Percentiles rank a stretch among this genome's conserved stretches.
Conservation (phyloP, 2,113 vertebrate species). For the Gnathonemus longibarbis region DNA sequence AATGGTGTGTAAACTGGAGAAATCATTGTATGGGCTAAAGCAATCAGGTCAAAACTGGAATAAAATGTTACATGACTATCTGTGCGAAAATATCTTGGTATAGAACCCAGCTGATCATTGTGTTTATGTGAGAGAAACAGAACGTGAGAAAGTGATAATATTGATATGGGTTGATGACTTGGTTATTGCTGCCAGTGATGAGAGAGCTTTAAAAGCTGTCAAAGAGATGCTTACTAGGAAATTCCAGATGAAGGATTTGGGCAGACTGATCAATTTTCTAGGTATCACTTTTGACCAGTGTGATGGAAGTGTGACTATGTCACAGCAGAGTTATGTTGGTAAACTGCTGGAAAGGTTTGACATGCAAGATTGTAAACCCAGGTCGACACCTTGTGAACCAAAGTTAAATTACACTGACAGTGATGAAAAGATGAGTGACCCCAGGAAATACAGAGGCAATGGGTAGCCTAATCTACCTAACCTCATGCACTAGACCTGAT, state of each 20-base stretch:
- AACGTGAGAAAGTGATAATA: slow-evolving; percentile 20
- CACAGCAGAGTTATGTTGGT: too few species aligned
- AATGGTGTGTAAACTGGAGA: background rate
- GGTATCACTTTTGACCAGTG: slow-evolving; percentile 21
- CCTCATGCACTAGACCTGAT: too few species aligned
- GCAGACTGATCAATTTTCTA: slow-evolving; percentile 23
- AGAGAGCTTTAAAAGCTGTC: slow-evolving; percentile 5
- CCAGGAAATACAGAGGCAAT: too few species aligned
- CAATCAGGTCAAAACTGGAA: slow-evolving; percentile 35
- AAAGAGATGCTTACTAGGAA: slow-evolving; percentile 21
- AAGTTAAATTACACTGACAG: too few species aligned
- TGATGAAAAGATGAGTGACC: too few species aligned
- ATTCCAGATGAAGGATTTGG: slow-evolving; percentile 35
- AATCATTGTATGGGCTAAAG: slow-evolving; percentile 17
- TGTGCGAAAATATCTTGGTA: slow-evolving; percentile 19
- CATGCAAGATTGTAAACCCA: too few species aligned
- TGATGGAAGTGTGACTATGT: background rate
- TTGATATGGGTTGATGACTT: slow-evolving; percentile 31
- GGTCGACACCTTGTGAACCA: too few species aligned
- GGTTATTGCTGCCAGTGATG: slow-evolving; percentile 18
- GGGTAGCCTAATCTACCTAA: too few species aligned
- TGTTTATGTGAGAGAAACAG: slow-evolving; percentile 12
- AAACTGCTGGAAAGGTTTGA: too few species aligned
- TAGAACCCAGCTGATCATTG: slow-evolving; percentile 23
- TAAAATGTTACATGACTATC: slow-evolving; percentile 24